A percentile compares a stretch with the other conserved stretches of the same genome.
Evolutionary conservation across 2,113 vertebrate genomes (phyloP).

Genomic region (Gasterosteus aculeatus): DNA sequence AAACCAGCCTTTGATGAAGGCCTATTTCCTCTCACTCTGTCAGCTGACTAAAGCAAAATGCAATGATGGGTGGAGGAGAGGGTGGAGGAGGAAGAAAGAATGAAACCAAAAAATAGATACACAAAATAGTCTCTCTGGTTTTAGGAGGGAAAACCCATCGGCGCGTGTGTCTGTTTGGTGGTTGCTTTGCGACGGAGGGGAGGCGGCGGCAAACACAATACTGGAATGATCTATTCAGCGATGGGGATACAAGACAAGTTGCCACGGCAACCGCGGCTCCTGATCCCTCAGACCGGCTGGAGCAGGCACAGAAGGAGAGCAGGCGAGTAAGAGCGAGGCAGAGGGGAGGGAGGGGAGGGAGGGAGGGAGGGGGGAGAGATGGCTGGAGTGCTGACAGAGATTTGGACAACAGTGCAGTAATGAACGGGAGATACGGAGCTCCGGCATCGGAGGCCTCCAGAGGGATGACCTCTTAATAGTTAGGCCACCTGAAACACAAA

Average conservation of each 20-base stretch:
- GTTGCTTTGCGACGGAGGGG: conserved; percentile 12
- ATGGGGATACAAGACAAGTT: conserved; percentile 66
- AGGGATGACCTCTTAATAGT: conserved; percentile 47
- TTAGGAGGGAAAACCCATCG: neutral
- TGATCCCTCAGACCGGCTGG: conserved; percentile 62
- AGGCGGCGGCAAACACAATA: conserved; percentile 33
- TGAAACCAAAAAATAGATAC: neutral
- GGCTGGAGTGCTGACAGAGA: conserved; percentile 56
- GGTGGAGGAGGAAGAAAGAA: neutral
- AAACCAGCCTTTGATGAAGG: conserved; percentile 23
- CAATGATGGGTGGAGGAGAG: neutral
- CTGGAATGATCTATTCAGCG: conserved; percentile 55
- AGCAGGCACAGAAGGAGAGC: conserved; percentile 60
- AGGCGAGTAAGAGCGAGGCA: conserved; percentile 34
- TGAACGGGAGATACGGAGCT: conserved; percentile 47
- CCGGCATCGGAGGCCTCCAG: conserved; percentile 18
- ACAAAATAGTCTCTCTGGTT: neutral
- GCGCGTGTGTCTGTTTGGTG: conserved; percentile 13
- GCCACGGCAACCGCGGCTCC: conserved; percentile 72
- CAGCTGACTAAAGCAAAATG: neutral
- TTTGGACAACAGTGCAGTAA: conserved; percentile 60
- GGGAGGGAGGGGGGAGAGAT: conserved; percentile 6
- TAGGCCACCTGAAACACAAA: conserved; percentile 21
- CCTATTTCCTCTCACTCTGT: conserved; percentile 2
- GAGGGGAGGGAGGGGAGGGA: conserved; percentile 23